Conservation (phyloP, 2,797 vertebrate genomes). For the Telmatherina bonti region DNA sequence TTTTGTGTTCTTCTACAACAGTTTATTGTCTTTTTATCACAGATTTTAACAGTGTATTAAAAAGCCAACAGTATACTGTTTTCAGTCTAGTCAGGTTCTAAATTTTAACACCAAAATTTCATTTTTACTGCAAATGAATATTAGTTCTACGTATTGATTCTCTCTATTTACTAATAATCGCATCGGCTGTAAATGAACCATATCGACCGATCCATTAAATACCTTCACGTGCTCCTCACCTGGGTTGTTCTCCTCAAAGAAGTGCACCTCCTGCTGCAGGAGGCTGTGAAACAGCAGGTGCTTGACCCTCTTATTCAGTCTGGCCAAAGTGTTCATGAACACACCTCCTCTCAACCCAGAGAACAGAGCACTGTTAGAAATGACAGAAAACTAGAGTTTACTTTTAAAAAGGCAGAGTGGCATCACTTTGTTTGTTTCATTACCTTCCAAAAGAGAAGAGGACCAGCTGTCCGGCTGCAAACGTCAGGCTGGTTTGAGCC, state of each 20-base stretch:
- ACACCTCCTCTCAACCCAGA: slow-evolving; percentile 82
- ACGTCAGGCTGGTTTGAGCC: slow-evolving; percentile 66
- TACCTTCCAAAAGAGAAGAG: slow-evolving; percentile 87
- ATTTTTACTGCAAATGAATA: too few species aligned
- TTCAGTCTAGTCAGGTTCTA: too few species aligned
- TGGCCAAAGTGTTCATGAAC: slow-evolving; percentile 73
- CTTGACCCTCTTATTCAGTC: slow-evolving; percentile 83
- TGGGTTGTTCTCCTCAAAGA: slow-evolving; percentile 88
- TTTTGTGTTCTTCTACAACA: too few species aligned
- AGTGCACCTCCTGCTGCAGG: slow-evolving; percentile 87
- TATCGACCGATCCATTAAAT: too few species aligned
- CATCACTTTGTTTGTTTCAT: slow-evolving; percentile 7
- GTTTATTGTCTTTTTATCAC: too few species aligned
- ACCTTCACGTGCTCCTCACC: slow-evolving; percentile 69
- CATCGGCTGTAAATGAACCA: too few species aligned
- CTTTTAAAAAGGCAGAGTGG: not conserved
- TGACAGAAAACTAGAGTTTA: not conserved
- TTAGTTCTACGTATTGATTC: too few species aligned
- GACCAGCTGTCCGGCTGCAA: slow-evolving; percentile 77
- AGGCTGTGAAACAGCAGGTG: slow-evolving; percentile 84
- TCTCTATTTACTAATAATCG: too few species aligned
- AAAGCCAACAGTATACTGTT: too few species aligned
- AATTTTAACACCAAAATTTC: too few species aligned
- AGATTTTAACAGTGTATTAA: too few species aligned
- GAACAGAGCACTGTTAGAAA: slow-evolving; percentile 66